Evolutionary conservation across 2,113 vertebrate species (phyloP), one percentile per base, ranked within the genome.

Genomic region (Otus sunia): DNA sequence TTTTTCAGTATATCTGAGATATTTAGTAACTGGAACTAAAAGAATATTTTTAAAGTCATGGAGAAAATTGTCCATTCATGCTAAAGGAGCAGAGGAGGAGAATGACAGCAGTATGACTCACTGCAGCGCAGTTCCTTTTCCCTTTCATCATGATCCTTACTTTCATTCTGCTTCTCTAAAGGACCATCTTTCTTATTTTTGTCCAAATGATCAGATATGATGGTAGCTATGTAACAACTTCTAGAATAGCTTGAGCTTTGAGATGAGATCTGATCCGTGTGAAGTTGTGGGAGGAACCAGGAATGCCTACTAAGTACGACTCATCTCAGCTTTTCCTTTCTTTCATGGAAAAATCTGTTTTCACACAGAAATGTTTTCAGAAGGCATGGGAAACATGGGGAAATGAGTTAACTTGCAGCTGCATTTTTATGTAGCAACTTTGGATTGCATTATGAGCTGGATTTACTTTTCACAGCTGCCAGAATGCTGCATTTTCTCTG

Each of bases 101-200:
- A 91, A 88, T 22, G 26, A 34, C 13, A 79, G 43, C n/a, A 67
- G 12, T 52, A 59, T 94, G 86, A 96, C 45, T 90, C 83, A 95
- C 10, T 3, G 14, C 21, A 79, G 63, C 3, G 2, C 59, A 75
- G 64, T 80, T 90, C 36, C 34, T 73, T 91, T 85, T 66, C 41
- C 15, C 26, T 83, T 92, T 76, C 67, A 45, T 89, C 59, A 45
- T 64, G 79, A 56, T 94, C 93, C 55, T 90, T 92, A 55, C 72
- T 96, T 94, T 86, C 72, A 66, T 91, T 96, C 72, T 82, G 26
- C 27, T 86, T 97, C 23, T 91, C 23, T 88, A 64, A 94, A 92
- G 49, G n/a, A 41, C 41, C 2, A 2, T 88, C 1, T 4, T 15
- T 37, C 41, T 58, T 86, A 55, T 62, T 50, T 58, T 77, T 75